phyloP scores from a whole-genome alignment of 1,140 invertebrate genomes.

The Lutraria rhynchaena region DNA sequence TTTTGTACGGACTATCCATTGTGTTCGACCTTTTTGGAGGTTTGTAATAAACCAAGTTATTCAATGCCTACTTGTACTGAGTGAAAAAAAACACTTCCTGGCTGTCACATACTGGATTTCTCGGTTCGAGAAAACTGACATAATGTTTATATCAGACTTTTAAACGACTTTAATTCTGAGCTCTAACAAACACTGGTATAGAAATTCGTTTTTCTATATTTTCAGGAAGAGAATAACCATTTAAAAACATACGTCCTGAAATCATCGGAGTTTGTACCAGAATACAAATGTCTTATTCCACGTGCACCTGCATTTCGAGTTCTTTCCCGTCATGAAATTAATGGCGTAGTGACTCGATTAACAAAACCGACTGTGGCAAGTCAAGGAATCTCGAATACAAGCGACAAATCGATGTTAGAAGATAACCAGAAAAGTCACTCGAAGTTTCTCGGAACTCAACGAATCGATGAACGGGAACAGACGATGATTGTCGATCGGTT shows the following conservation, averaged over 20 bases:
- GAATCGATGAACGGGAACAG: constrained; percentile 58
- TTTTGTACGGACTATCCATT: too few species aligned
- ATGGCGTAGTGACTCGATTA: constrained; percentile 65
- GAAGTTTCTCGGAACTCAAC: constrained; percentile 65
- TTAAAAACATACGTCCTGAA: constrained; percentile 70
- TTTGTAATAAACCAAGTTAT: too few species aligned
- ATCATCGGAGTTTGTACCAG: constrained; percentile 70
- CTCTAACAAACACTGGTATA: too few species aligned
- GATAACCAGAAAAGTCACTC: constrained; percentile 60
- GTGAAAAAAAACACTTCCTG: too few species aligned
- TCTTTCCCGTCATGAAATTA: constrained; percentile 70
- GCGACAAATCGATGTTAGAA: constrained; percentile 58
- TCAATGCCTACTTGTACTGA: too few species aligned
- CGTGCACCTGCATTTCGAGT: constrained; percentile 72
- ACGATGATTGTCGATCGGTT: constrained; percentile 63
- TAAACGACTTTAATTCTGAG: too few species aligned
- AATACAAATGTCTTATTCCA: constrained; percentile 73
- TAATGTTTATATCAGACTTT: too few species aligned
- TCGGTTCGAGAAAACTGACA: too few species aligned
- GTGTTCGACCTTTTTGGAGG: too few species aligned
- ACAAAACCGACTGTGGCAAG: constrained; percentile 63
- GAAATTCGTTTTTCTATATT: too few species aligned
- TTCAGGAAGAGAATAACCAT: constrained; percentile 67
- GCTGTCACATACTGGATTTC: too few species aligned
- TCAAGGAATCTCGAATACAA: constrained; percentile 59